Conservation (phyloP, 2,888 invertebrate genomes). For the Nomada lathburiana region DNA sequence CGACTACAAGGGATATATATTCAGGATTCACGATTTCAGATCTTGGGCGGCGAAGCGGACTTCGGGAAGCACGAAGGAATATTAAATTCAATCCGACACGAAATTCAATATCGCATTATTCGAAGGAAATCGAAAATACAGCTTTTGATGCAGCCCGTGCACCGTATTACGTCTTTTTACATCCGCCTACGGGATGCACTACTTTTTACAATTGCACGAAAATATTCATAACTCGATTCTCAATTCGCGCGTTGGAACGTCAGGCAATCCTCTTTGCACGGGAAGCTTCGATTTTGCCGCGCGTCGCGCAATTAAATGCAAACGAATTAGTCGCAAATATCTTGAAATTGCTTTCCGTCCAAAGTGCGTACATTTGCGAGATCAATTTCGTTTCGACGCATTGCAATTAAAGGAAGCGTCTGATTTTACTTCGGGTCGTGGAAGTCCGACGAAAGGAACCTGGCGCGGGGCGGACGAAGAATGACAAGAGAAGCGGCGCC, state of each 20-base stretch:
- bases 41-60: conserved; percentile 21
- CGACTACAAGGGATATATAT: not conserved
- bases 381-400: conserved; percentile 10
- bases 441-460: conserved; percentile 14
- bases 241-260: not conserved
- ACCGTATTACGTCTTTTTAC: conserved; percentile 14
- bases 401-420: conserved; percentile 11
- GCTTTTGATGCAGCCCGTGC: conserved; percentile 16
- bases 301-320: conserved; percentile 5
- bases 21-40: conserved; percentile 22
- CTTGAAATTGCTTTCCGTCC: no score
- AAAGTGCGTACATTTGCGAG: not conserved
- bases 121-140: conserved; percentile 49
- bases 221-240: conserved; percentile 37
- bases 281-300: not conserved
- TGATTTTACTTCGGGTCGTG: not conserved
- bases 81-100: conserved; percentile 42
- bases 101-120: conserved; percentile 50
- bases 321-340: no score
- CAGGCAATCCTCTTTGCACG: not conserved
- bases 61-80: conserved; percentile 5
- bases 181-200: not conserved
- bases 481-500: conserved; percentile 28
- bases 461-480: no score
- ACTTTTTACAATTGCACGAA: conserved; percentile 6